These are phyloP conservation scores for Anabacerthia variegaticeps DNA, from an alignment of 2,797 vertebrate genomes.

Conservation along the genomic window DNA sequence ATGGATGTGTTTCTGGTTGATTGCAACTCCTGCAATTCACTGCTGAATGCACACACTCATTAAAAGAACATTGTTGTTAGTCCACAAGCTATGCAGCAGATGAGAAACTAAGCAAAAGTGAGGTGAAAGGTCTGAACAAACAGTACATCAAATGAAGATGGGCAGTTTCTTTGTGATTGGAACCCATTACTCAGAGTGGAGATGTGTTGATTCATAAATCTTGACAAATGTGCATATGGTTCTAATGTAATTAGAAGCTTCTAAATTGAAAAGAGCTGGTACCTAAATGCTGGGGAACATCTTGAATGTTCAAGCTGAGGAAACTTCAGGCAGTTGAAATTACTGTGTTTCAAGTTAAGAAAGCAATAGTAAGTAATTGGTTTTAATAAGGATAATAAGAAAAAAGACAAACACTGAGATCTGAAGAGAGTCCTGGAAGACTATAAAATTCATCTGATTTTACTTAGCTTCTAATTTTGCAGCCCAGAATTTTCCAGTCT, in stretches of 20 bases:
- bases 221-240: neutral
- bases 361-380: neutral
- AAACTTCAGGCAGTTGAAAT: neutral
- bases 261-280: neutral
- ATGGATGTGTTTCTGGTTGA: neutral
- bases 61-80: constrained; percentile 8
- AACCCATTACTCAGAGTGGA: neutral
- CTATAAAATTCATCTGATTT: neutral
- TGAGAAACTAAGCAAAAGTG: constrained; percentile 35
- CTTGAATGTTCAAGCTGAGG: neutral
- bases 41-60: neutral
- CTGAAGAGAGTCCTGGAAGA: neutral
- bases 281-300: neutral
- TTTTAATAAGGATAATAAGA: neutral
- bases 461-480: constrained; percentile 22
- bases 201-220: constrained; percentile 32
- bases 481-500: neutral
- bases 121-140: neutral
- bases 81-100: neutral
- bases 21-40: neutral
- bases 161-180: neutral
- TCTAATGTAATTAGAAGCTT: neutral
- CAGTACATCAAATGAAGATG: neutral
- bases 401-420: neutral
- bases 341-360: neutral